Evolutionary conservation across 1,140 invertebrate genomes (phyloP).

Genomic region (Calephelis nemesis): DNA sequence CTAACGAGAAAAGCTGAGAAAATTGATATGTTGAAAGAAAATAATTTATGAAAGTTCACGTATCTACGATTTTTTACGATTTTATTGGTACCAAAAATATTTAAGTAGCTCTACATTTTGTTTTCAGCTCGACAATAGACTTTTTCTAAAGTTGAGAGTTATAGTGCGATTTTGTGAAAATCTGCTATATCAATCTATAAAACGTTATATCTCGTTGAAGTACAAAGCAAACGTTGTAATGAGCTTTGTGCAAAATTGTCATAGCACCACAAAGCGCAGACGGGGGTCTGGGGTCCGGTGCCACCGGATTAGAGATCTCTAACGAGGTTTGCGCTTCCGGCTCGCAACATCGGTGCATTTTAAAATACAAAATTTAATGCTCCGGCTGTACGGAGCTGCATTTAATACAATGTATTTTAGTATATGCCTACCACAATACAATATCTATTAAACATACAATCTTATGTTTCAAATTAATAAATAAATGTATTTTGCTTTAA

Average conservation of each 20-base stretch:
- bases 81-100: too few relatives aligned
- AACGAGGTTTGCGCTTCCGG: slow-evolving; percentile 38
- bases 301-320: slow-evolving; percentile 38
- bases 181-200: too few relatives aligned
- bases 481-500: too few relatives aligned
- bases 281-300: slow-evolving; percentile 38
- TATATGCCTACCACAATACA: too few relatives aligned
- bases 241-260: slow-evolving; percentile 38
- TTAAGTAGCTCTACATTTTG: too few relatives aligned
- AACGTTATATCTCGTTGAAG: neutral
- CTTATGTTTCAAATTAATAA: too few relatives aligned
- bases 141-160: too few relatives aligned
- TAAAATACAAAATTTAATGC: neutral
- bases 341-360: slow-evolving; percentile 21
- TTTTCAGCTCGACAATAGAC: too few relatives aligned
- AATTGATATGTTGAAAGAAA: neutral
- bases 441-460: too few relatives aligned
- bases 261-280: slow-evolving; percentile 42
- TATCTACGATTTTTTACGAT: too few relatives aligned
- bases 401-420: neutral
- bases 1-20: neutral
- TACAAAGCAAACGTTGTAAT: slow-evolving; percentile 19
- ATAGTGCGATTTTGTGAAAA: too few relatives aligned
- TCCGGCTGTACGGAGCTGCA: neutral
- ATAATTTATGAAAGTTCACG: too few relatives aligned